A percentile compares a stretch with the other conserved stretches of the same genome.
Evolutionary conservation across 2,797 vertebrate genomes (phyloP).

Genomic region (Corythornis leucogaster): DNA sequence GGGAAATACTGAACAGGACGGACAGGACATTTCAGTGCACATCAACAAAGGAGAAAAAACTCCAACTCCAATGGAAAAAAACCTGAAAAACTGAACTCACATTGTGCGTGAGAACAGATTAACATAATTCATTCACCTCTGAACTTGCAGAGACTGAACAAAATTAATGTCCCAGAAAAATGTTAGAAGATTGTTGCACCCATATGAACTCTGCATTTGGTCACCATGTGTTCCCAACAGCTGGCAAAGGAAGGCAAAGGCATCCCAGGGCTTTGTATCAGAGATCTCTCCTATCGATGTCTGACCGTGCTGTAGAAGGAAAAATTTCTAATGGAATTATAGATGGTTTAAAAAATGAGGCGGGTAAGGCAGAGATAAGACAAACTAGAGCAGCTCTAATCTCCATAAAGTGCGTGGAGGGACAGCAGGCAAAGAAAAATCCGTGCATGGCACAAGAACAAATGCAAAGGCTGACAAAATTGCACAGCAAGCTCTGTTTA

Average conservation of each 20-base stretch:
- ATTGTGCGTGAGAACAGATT: conserved; percentile 33
- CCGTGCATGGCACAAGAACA: neutral
- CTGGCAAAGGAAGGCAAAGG: conserved; percentile 17
- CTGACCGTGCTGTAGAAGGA: neutral
- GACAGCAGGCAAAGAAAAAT: neutral
- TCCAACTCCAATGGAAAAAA: neutral
- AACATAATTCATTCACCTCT: conserved; percentile 43
- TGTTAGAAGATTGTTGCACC: neutral
- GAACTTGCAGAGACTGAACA: neutral
- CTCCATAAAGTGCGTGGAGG: neutral
- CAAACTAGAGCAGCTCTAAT: conserved; percentile 15
- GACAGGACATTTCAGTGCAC: conserved; percentile 22
- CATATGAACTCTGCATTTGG: neutral
- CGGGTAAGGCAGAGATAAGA: neutral
- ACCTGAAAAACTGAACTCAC: conserved; percentile 15
- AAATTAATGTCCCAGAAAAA: conserved; percentile 23
- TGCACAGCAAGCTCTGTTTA: conserved; percentile 33
- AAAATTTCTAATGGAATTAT: conserved; percentile 3
- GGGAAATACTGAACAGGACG: conserved; percentile 22
- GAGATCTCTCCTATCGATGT: neutral
- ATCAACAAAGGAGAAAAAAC: neutral
- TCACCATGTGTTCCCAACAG: conserved; percentile 8
- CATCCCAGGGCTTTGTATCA: neutral
- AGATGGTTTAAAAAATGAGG: neutral
- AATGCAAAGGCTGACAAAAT: conserved; percentile 24